phyloP scores from a whole-genome alignment of 2,797 vertebrate species.

The Pseudochaenichthys georgianus region DNA sequence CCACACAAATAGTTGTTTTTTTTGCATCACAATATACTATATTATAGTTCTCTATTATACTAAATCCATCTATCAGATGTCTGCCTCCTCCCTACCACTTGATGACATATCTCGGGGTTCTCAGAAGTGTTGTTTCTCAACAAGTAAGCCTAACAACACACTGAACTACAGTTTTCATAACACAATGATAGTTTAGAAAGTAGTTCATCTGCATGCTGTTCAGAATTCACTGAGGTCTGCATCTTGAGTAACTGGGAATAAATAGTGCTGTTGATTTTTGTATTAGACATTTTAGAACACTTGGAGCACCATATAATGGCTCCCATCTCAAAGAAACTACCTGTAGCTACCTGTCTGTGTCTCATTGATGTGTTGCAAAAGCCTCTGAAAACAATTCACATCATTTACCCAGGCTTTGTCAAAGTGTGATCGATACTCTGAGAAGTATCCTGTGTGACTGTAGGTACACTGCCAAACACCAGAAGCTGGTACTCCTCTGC shows the following conservation, averaged over 20 bases:
- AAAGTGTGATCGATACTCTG: slow-evolving; percentile 15
- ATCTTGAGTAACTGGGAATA: not conserved
- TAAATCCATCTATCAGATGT: too few relatives aligned
- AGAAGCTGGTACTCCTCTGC: slow-evolving; percentile 72
- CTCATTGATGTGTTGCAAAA: not conserved
- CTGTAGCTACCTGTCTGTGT: not conserved
- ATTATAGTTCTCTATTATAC: too few relatives aligned
- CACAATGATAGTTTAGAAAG: too few relatives aligned
- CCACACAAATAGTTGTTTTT: not conserved
- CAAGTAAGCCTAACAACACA: too few relatives aligned
- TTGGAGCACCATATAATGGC: not conserved
- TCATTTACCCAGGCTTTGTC: slow-evolving; percentile 21
- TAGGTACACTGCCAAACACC: not conserved
- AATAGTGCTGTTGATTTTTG: not conserved
- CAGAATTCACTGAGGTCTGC: not conserved
- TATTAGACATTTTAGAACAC: not conserved
- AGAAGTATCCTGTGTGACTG: not conserved
- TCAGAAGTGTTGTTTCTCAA: too few relatives aligned
- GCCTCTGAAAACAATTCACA: not conserved
- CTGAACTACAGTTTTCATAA: too few relatives aligned
- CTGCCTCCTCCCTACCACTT: too few relatives aligned
- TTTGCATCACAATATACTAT: too few relatives aligned
- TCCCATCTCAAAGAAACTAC: not conserved
- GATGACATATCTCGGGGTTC: too few relatives aligned
- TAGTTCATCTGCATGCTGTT: not conserved